Evolutionary conservation across 92 coral and sea anemone species (phyloP).

Genomic region (Heteractis magnifica): DNA sequence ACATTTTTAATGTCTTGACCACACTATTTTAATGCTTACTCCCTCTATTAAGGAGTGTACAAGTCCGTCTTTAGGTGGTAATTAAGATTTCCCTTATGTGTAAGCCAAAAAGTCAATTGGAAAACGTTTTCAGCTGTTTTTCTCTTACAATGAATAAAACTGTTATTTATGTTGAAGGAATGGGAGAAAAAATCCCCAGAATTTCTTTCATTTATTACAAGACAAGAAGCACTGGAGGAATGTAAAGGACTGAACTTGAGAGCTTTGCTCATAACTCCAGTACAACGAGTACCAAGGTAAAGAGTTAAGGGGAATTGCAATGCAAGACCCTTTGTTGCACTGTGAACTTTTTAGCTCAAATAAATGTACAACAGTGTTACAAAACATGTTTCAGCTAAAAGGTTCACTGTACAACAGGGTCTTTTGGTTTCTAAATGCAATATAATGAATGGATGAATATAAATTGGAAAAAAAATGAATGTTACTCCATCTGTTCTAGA

Average conservation of each 20-base stretch:
- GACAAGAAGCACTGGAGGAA: slow-evolving; percentile 70
- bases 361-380: background rate
- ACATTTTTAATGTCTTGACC: no score
- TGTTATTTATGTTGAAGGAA: slow-evolving; percentile 47
- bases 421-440: background rate
- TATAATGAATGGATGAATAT: background rate
- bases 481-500: slow-evolving; percentile 28
- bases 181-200: slow-evolving; percentile 92
- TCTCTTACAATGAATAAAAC: no score
- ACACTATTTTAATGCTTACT: no score
- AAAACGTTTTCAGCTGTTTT: no score
- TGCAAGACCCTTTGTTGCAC: background rate
- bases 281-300: slow-evolving; percentile 97
- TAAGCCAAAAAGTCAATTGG: no score
- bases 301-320: background rate
- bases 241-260: slow-evolving; percentile 82
- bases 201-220: slow-evolving; percentile 69
- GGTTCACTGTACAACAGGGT: no score
- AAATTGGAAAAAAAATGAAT: background rate
- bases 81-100: no score
- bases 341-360: no score
- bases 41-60: no score
- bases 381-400: no score
- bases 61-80: no score
- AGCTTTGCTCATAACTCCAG: slow-evolving; percentile 92